Base-by-base conservation (phyloP, 1,140 invertebrate species). In the Listronotus oregonensis region DNA sequence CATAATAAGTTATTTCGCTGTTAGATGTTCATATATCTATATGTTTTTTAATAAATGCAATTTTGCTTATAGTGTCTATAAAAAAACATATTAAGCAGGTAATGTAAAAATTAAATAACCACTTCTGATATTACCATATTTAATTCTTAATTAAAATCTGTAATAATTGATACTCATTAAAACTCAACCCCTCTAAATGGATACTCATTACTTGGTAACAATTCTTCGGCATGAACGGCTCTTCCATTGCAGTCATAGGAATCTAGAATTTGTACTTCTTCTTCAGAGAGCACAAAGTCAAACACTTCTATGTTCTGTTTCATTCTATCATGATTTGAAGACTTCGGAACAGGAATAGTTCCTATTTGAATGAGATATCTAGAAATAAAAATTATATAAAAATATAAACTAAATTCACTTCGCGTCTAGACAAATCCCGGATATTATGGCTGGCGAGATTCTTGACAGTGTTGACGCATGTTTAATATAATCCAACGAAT, bases 341-440 rank as follows among this genome's bases (percentile, higher is more conserved):
- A 87, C 75, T 90, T 90, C 3, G 88, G 87, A 62, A 90, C 85
- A 15, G 83, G 81, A 43, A 85, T 78, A 14, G 83, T 72, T 3
- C 82, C 84, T 12, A 82, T 75, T 70, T 89, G 80, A 34, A 85
- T 68, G 54, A 81, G 68, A 71, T 69, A 67, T 44, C 66, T 68
- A 40, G 42, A 59, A 46, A 17, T 15, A 52, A 61, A 37, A 42
- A 44, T n/a, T n/a, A n/a, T n/a, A n/a, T n/a, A n/a, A n/a, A n/a
- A n/a, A n/a, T n/a, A 40, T 9, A 9, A 40, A 40, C n/a, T n/a
- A 8, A 9, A 8, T 40, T 8, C 17, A 51, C 7, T 47, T 8
- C 7, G 14, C 14, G 8, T 47, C 7, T 17, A 8, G 14, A n/a
- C 8, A 47, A 11, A 47, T n/a, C n/a, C n/a, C n/a, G n/a, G n/a